These are phyloP conservation scores for Vombatus ursinus DNA, from an alignment of 2,113 vertebrate genomes.

Conservation along the genomic window DNA sequence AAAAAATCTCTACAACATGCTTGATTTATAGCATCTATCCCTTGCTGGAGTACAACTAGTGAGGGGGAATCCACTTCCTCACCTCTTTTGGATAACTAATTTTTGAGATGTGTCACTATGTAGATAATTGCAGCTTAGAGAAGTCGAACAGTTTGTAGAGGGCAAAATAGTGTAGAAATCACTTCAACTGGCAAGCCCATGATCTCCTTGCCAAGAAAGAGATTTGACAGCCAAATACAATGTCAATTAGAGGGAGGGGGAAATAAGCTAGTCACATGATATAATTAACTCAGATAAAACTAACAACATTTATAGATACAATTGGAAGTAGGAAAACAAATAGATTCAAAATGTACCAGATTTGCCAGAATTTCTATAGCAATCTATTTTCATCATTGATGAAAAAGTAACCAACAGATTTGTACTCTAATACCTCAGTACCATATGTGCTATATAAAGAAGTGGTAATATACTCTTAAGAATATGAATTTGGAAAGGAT, in stretches of 20 bases:
- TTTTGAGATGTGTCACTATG: neutral
- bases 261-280: neutral
- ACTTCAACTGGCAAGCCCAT: neutral
- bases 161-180: neutral
- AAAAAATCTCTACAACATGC: neutral
- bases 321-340: neutral
- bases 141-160: neutral
- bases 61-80: neutral
- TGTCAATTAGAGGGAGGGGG: neutral
- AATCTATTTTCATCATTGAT: neutral
- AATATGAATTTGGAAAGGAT: neutral
- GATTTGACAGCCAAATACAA: neutral
- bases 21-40: neutral
- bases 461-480: neutral
- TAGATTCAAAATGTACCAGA: neutral
- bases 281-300: neutral
- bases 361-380: neutral
- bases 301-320: neutral
- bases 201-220: neutral
- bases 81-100: neutral
- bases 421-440: neutral
- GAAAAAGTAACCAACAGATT: neutral
- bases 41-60: neutral
- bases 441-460: neutral
- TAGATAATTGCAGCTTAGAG: neutral